phyloP scores from a whole-genome alignment of 1,140 invertebrate genomes.

The Papilio glaucus region DNA sequence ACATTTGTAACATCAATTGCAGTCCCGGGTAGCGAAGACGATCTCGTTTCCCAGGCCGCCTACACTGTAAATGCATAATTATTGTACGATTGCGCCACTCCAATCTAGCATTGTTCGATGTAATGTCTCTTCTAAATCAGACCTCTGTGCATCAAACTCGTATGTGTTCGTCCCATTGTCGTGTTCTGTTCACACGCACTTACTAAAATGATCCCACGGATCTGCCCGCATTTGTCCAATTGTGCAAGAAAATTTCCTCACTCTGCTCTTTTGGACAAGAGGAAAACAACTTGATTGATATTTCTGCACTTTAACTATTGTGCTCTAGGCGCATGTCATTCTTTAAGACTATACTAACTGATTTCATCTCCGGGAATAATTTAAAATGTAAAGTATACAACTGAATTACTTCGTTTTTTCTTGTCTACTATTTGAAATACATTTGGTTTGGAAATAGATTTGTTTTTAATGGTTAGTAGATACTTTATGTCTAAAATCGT shows the following conservation, averaged over 20 bases:
- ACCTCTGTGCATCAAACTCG: constrained; percentile 53
- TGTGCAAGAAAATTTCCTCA: constrained; percentile 52
- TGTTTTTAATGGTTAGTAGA: too few relatives aligned
- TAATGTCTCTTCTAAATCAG: constrained; percentile 77
- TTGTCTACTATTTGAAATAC: too few relatives aligned
- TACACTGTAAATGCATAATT: constrained; percentile 68
- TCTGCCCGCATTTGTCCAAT: constrained; percentile 53
- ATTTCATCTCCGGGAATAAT: too few relatives aligned
- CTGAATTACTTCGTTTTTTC: too few relatives aligned
- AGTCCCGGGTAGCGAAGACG: constrained; percentile 40
- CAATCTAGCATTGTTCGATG: constrained; percentile 67
- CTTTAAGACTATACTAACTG: too few relatives aligned
- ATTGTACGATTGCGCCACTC: constrained; percentile 65
- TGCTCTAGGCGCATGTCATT: not conserved
- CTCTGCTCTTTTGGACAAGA: not conserved
- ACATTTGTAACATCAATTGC: constrained; percentile 19
- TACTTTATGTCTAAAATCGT: too few relatives aligned
- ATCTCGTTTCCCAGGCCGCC: constrained; percentile 66
- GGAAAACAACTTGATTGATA: constrained; percentile 22
- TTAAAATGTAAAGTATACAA: too few relatives aligned
- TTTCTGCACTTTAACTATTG: not conserved
- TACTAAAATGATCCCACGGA: constrained; percentile 65
- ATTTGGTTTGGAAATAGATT: too few relatives aligned
- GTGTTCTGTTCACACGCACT: constrained; percentile 69
- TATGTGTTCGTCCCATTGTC: constrained; percentile 66